These are phyloP conservation scores for Rhabdophis nuchalis DNA, from an alignment of 2,797 vertebrate genomes.

Conservation along the genomic window DNA sequence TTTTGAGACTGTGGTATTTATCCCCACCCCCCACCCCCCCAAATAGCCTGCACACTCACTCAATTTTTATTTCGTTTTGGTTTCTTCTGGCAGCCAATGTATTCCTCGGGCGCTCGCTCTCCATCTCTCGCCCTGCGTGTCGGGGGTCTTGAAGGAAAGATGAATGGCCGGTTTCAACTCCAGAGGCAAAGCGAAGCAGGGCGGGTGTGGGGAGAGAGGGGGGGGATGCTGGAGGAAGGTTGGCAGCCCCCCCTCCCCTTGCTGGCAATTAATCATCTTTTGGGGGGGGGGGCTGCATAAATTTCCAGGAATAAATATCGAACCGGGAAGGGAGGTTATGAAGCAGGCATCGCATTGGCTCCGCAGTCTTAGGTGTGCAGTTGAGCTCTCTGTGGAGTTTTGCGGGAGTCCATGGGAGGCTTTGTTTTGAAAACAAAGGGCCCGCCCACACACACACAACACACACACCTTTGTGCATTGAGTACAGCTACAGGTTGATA, in stretches of 20 bases:
- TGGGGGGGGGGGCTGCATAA: no score
- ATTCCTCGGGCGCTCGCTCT: not conserved
- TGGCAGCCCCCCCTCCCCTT: not conserved
- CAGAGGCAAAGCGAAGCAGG: not conserved
- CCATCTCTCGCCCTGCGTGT: not conserved
- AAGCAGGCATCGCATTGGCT: not conserved
- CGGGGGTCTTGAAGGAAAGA: conserved; percentile 52
- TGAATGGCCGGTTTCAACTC: conserved; percentile 32
- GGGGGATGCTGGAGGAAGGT: not conserved
- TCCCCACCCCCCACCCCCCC: not conserved
- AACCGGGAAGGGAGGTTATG: not conserved
- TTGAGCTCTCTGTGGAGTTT: not conserved
- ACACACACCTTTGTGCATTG: not conserved
- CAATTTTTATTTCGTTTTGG: accelerated
- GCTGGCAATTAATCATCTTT: accelerated
- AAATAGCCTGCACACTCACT: accelerated
- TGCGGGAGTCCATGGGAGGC: not conserved
- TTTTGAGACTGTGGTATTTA: not conserved
- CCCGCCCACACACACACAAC: no score
- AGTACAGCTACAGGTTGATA: not conserved
- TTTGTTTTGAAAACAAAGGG: not conserved
- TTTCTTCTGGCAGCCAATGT: not conserved
- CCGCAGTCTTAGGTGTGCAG: not conserved
- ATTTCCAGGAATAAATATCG: not conserved
- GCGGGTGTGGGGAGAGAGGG: not conserved